Evolutionary conservation across 2,888 invertebrate genomes (phyloP), one percentile per base, ranked within the genome.

Genomic region (Cephus sareptanus): DNA sequence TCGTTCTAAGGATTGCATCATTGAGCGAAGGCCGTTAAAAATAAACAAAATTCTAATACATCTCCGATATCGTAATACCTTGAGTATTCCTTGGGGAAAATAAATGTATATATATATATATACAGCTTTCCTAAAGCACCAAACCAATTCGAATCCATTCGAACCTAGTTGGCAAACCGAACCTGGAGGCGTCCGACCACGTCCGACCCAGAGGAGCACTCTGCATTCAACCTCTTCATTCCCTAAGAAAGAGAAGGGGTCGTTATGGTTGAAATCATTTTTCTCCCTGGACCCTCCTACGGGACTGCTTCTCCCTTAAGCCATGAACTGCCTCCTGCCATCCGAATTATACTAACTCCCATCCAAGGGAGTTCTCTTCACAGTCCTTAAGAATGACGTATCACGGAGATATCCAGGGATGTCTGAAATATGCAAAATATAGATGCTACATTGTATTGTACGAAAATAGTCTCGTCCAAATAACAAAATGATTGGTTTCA

Each of bases 191-290:
- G 31, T 71, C 34, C 71, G 71, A 71, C 71, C 71, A 31, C 40
- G 23, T 56, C 15, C 40, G 40, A 23, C 31, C 34, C 71, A 34
- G 31, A 31, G 71, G 71, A 34, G 71, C 71, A 71, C 71, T 71
- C 71, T 71, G 71, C 31, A 71, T 71, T 71, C 71, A 71, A 34
- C 71, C 71, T 71, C 71, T 71, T 33, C 71, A 34, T 71, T 71
- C 12, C 71, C 71, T 13, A 6, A 71, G 31, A 31, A 71, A 34
- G 31, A 71, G 12, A 13, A 71, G 31, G 31, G 4, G 30, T 23
- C 30, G 71, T 71, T 71, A 71, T 30, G 71, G 71, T 71, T 33
- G 71, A 71, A 71, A 71, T 71, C 31, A 71, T 33, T 71, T 71
- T 71, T 33, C 71, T 71, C 70, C 70, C 30, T 33, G 12, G 30